Percentiles rank a stretch among this genome's conserved stretches.
phyloP scores from a whole-genome alignment of 2,113 vertebrate genomes.

The Etheostoma spectabile region DNA sequence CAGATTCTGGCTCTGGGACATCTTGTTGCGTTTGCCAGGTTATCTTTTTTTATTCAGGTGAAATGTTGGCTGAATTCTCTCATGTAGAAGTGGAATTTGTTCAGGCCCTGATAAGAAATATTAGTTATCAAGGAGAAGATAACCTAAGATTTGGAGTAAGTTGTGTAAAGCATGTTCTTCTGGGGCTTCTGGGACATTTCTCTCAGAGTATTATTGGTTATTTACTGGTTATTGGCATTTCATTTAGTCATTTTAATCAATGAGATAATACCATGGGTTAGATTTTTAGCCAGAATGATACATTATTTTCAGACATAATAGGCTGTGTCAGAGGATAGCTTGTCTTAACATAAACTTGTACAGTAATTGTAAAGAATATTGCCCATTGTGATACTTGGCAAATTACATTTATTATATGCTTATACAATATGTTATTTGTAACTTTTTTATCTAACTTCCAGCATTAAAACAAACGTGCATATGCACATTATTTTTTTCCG shows the following conservation, averaged over 20 bases:
- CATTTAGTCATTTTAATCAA: background rate
- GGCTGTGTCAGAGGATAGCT: background rate
- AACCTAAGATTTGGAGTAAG: background rate
- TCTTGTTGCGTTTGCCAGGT: conserved; percentile 25
- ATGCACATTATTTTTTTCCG: background rate
- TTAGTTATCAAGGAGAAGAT: background rate
- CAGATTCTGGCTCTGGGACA: conserved; percentile 34
- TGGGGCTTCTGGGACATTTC: background rate
- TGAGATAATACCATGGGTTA: background rate
- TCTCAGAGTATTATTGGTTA: background rate
- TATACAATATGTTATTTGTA: background rate
- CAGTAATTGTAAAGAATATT: background rate
- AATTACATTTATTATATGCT: background rate
- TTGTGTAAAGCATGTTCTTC: background rate
- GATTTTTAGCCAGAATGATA: background rate
- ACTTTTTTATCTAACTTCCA: background rate
- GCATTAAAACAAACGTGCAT: background rate
- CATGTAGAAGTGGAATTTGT: background rate
- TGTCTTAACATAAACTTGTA: background rate
- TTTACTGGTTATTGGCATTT: background rate
- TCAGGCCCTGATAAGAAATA: background rate
- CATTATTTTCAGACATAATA: background rate
- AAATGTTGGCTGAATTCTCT: background rate
- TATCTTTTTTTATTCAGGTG: conserved; percentile 14
- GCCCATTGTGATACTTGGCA: background rate